Conservation (phyloP, 2,113 vertebrate species). For the Campylomormyrus numenius region DNA sequence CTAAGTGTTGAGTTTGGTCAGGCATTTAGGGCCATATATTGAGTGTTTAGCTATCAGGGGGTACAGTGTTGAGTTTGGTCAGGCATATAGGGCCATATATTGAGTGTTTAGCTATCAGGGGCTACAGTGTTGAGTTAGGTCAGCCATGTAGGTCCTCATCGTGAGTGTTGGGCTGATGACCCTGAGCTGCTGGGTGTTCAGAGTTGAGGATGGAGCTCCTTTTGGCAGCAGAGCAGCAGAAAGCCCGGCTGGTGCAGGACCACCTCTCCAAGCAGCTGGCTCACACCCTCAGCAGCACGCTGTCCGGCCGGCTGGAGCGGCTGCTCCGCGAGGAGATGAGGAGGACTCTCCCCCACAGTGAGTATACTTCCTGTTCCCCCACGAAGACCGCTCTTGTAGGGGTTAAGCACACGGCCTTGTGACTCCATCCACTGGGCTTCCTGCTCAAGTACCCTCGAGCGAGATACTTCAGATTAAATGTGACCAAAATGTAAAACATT, state of each 20-base stretch:
- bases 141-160: too few relatives aligned
- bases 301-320: constrained; percentile 81
- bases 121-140: background rate
- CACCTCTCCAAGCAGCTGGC: constrained; percentile 83
- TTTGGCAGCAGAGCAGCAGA: constrained; percentile 72
- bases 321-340: constrained; percentile 90
- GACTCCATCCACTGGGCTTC: background rate
- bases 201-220: constrained; percentile 77
- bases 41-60: background rate
- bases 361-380: constrained; percentile 38
- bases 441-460: background rate
- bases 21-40: background rate
- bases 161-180: constrained; percentile 59
- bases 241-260: constrained; percentile 82
- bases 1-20: background rate
- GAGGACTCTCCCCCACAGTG: constrained; percentile 87
- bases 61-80: background rate
- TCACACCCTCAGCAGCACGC: constrained; percentile 69
- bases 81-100: background rate
- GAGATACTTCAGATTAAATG: background rate
- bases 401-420: background rate
- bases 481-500: background rate
- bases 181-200: constrained; percentile 54
- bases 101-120: background rate
- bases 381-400: background rate